Percentiles rank a stretch among this genome's conserved stretches.
Conservation (phyloP, 2,888 invertebrate species). For the Limnephilus rhombicus region DNA sequence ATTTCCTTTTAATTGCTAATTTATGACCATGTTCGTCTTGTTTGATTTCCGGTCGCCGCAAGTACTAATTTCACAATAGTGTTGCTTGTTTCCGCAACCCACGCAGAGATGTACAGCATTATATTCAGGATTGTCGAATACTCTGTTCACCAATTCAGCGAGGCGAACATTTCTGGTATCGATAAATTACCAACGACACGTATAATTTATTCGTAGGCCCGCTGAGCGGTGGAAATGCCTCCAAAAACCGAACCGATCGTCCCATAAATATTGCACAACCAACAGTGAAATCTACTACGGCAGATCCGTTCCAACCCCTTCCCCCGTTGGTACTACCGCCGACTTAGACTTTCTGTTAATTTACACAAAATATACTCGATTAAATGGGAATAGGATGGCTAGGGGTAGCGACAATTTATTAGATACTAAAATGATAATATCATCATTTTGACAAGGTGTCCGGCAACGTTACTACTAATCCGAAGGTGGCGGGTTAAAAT, state of each 20-base stretch:
- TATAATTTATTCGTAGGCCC: constrained; percentile 64
- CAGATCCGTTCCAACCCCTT: not conserved
- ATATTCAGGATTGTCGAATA: constrained; percentile 43
- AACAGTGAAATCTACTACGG: constrained; percentile 43
- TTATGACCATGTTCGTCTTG: not conserved
- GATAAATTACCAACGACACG: constrained; percentile 62
- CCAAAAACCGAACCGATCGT: constrained; percentile 58
- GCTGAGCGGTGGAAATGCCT: constrained; percentile 61
- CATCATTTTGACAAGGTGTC: not conserved
- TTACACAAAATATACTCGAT: constrained; percentile 31
- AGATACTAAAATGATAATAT: not conserved
- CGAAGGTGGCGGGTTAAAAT: too few species aligned
- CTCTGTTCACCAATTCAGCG: constrained; percentile 2
- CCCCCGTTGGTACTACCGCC: not conserved
- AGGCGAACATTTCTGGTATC: constrained; percentile 53
- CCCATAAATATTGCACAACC: constrained; percentile 63
- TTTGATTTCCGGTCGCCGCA: not conserved
- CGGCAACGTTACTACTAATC: too few species aligned
- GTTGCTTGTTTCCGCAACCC: not conserved
- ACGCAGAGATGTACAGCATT: not conserved
- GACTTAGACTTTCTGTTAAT: constrained; percentile 8
- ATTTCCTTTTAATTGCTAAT: not conserved
- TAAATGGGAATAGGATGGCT: not conserved
- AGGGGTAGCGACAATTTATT: not conserved
- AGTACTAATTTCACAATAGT: not conserved